These are phyloP conservation scores for Thamnophis sirtalis DNA, from an alignment of 2,113 vertebrate genomes.

Conservation along the genomic window DNA sequence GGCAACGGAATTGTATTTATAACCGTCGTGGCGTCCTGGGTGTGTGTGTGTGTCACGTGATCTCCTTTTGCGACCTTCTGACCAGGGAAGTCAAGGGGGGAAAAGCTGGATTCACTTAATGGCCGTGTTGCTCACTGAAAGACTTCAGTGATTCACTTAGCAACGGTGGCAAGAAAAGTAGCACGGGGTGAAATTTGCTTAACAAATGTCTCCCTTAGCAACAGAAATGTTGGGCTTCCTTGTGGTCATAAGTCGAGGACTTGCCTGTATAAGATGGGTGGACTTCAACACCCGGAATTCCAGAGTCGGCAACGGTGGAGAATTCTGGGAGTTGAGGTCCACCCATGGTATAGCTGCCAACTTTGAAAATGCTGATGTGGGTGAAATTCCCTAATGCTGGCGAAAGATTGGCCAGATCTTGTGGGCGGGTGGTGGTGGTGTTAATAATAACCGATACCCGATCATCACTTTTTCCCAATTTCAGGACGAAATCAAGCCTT, in stretches of 20 bases:
- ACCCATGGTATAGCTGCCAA: background rate
- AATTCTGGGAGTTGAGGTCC: background rate
- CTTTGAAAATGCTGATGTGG: background rate
- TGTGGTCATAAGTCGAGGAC: background rate
- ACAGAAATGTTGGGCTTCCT: background rate
- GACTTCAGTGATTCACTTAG: too few relatives aligned
- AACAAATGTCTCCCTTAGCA: too few relatives aligned
- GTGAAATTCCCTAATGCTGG: background rate
- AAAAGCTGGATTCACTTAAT: too few relatives aligned
- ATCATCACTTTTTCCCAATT: background rate
- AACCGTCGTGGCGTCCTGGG: too few relatives aligned
- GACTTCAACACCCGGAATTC: background rate
- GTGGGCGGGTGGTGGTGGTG: background rate
- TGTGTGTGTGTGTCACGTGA: too few relatives aligned
- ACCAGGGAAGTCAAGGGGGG: too few relatives aligned
- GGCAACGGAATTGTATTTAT: too few relatives aligned
- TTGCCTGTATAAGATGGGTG: background rate
- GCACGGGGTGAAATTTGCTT: too few relatives aligned
- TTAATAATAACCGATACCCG: background rate
- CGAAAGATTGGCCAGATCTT: background rate
- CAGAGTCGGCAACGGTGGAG: background rate
- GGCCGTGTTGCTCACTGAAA: too few relatives aligned
- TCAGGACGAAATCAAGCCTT: conserved; percentile 52
- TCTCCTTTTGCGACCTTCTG: too few relatives aligned
- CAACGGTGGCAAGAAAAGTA: too few relatives aligned